Percentiles rank a stretch among this genome's conserved stretches.
Conservation (phyloP, 2,888 invertebrate genomes). For the Pterobdella sp. region DNA sequence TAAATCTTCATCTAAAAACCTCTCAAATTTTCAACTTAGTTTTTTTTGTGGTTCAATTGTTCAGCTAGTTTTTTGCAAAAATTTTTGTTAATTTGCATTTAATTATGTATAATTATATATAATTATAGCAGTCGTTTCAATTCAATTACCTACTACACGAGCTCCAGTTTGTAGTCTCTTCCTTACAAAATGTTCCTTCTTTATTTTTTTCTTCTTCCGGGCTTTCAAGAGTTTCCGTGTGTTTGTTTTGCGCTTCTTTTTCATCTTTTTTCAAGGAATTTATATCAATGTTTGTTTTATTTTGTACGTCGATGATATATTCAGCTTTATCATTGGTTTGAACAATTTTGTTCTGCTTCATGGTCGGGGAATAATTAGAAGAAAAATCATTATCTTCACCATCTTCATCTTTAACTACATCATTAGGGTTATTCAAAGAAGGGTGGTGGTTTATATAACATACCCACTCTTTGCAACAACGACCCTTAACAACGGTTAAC, state of each 20-base stretch:
- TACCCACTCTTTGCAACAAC: background rate
- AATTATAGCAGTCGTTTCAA: too few relatives aligned
- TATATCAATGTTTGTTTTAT: background rate
- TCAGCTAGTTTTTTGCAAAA: too few relatives aligned
- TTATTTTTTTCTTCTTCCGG: background rate
- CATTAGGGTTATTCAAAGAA: background rate
- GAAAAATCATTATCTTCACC: slow-evolving; percentile 5
- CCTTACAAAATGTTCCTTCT: background rate
- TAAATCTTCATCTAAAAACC: too few relatives aligned
- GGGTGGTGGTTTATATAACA: slow-evolving; percentile 4
- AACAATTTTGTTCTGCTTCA: too few relatives aligned
- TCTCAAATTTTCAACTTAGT: too few relatives aligned
- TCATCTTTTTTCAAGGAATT: background rate
- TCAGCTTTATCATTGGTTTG: background rate
- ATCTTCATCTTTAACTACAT: background rate
- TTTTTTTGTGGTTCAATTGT: too few relatives aligned
- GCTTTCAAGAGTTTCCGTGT: background rate
- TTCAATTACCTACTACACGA: background rate
- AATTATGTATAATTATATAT: too few relatives aligned
- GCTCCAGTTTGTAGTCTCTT: slow-evolving; percentile 9
- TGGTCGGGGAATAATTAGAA: too few relatives aligned
- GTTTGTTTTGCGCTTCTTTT: background rate
- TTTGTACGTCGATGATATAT: background rate
- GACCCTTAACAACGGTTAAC: background rate
- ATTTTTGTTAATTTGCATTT: too few relatives aligned